Conservation (phyloP, 2,888 invertebrate genomes). For the Spisula subtruncata region DNA sequence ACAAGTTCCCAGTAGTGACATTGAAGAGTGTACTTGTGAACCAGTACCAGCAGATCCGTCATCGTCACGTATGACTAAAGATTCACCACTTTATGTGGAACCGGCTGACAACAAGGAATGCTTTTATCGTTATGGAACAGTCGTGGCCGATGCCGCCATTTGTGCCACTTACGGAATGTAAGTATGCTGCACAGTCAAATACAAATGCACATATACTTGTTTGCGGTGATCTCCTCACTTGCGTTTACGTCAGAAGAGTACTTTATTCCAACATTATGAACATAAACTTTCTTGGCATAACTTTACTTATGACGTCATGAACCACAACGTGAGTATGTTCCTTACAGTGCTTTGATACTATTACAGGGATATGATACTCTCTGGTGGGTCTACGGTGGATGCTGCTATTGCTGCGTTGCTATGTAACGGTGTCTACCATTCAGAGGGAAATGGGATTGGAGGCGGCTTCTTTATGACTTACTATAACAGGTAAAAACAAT, state of each 20-base stretch:
- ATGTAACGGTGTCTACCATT: conserved; percentile 92
- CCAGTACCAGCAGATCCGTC: conserved; percentile 27
- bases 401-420: conserved; percentile 92
- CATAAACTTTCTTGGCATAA: too few species aligned
- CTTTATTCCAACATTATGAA: too few species aligned
- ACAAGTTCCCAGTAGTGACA: neutral
- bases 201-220: too few species aligned
- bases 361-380: conserved; percentile 42
- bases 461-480: conserved; percentile 88
- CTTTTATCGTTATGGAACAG: conserved; percentile 84
- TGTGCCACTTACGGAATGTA: conserved; percentile 86
- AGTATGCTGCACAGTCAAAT: too few species aligned
- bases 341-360: neutral
- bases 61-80: conserved; percentile 51
- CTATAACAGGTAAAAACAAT: conserved; percentile 68
- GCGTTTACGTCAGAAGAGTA: too few species aligned
- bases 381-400: conserved; percentile 92
- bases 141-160: conserved; percentile 86
- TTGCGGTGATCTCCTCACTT: too few species aligned
- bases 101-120: conserved; percentile 76
- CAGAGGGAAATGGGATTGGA: conserved; percentile 92
- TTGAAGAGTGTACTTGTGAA: conserved; percentile 33
- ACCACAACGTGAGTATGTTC: too few species aligned
- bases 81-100: conserved; percentile 54
- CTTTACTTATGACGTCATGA: too few species aligned